phyloP scores from a whole-genome alignment of 35 echinoderm and acorn worm species.

The Lytechinus pictus region DNA sequence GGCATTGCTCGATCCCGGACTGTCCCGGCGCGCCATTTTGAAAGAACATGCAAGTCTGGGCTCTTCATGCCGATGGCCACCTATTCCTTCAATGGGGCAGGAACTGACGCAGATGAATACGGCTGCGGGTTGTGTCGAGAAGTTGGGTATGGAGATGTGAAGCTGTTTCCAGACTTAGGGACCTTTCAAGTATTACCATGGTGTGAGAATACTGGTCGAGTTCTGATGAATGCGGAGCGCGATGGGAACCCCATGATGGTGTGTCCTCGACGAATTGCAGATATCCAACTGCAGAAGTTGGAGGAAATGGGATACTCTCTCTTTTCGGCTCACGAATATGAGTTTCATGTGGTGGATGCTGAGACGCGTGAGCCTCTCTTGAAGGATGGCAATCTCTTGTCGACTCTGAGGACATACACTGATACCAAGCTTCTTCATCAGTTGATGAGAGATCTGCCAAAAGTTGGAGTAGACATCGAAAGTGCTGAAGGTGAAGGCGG shows the following conservation, averaged over 20 bases:
- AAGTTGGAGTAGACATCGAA: constrained; percentile 76
- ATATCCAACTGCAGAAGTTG: constrained; percentile 59
- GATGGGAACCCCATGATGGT: constrained; percentile 46
- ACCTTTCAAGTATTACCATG: constrained; percentile 75
- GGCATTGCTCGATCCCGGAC: constrained; percentile 75
- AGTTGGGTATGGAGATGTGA: constrained; percentile 63
- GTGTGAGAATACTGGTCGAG: constrained; percentile 69
- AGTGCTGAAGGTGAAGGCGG: constrained; percentile 64
- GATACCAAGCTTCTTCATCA: constrained; percentile 68
- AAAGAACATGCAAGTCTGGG: constrained; percentile 37
- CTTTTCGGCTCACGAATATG: constrained; percentile 74
- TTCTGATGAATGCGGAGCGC: constrained; percentile 54
- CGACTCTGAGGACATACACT: constrained; percentile 46
- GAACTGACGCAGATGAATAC: constrained; percentile 28
- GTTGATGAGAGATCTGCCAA: constrained; percentile 65
- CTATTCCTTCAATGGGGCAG: constrained; percentile 57
- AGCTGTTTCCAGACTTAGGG: constrained; percentile 60
- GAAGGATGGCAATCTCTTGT: constrained; percentile 42
- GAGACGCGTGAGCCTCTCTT: constrained; percentile 27
- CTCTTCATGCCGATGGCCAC: constrained; percentile 57
- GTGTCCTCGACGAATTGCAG: constrained; percentile 65
- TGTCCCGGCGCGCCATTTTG: constrained; percentile 70
- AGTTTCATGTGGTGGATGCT: constrained; percentile 65
- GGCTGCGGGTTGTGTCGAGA: constrained; percentile 58
- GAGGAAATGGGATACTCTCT: constrained; percentile 64